Percentiles rank a stretch among this genome's conserved stretches.
Evolutionary conservation across 2,113 vertebrate genomes (phyloP).

Genomic region (Aegotheles bennettii): DNA sequence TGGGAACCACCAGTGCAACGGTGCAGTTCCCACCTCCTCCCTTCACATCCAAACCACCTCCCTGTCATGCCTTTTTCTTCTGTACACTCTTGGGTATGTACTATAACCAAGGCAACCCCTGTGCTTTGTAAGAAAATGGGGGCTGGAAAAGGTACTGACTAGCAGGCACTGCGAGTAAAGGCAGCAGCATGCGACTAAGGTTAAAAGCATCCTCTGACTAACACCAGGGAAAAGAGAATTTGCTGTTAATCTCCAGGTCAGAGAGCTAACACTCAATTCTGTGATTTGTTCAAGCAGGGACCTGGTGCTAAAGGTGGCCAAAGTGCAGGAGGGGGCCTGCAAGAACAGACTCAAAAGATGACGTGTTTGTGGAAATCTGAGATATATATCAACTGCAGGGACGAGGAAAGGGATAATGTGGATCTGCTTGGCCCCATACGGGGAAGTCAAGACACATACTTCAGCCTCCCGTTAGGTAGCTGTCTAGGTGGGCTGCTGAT

Average conservation of each 20-base stretch:
- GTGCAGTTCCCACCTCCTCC: background rate
- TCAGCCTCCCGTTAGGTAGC: background rate
- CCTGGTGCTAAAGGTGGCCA: background rate
- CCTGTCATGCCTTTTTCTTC: background rate
- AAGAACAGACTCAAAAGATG: background rate
- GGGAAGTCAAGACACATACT: background rate
- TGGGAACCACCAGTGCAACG: background rate
- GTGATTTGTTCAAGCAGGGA: background rate
- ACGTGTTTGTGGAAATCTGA: background rate
- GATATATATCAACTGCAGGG: background rate
- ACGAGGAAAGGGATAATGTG: background rate
- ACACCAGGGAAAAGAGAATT: background rate
- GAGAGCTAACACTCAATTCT: background rate
- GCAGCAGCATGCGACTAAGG: rapidly evolving
- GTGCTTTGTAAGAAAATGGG: background rate
- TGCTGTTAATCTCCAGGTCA: background rate
- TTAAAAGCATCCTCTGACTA: constrained; percentile 14
- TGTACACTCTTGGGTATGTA: background rate
- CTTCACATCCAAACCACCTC: background rate
- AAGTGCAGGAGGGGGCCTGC: background rate
- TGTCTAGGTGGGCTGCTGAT: too few species aligned
- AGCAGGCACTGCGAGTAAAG: background rate
- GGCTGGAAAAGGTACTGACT: background rate
- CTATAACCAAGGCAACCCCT: background rate
- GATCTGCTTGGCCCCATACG: background rate